These are phyloP conservation scores for Drosophila rhopaloa DNA, from an alignment of 1,140 invertebrate genomes.

Conservation along the genomic window DNA sequence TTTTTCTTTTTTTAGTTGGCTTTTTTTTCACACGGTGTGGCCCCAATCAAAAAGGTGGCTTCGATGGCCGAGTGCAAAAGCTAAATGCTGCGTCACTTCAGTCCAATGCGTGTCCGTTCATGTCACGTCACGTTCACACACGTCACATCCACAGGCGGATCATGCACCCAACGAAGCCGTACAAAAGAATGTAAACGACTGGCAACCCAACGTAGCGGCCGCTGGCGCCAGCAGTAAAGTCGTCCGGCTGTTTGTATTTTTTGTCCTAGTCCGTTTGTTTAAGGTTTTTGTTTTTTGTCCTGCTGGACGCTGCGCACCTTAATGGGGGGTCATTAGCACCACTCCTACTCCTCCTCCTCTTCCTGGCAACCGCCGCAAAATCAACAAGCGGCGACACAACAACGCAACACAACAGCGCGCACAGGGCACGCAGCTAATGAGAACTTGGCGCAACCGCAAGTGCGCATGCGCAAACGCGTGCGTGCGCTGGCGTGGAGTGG, in stretches of 20 bases:
- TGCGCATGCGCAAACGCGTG: constrained; percentile 4
- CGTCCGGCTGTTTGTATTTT: not conserved
- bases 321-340: not conserved
- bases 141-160: constrained; percentile 37
- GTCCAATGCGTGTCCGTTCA: constrained; percentile 4
- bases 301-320: constrained; percentile 38
- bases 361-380: constrained; percentile 28
- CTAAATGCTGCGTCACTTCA: constrained; percentile 17
- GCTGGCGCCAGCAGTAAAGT: constrained; percentile 18
- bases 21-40: constrained; percentile 15
- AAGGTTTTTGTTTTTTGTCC: not conserved
- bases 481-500: constrained; percentile 8
- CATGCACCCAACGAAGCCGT: constrained; percentile 29
- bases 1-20: not conserved
- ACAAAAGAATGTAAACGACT: constrained; percentile 17
- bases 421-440: constrained; percentile 37
- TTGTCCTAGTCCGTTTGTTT: not conserved
- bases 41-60: constrained; percentile 10
- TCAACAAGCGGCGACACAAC: constrained; percentile 33
- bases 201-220: constrained; percentile 15
- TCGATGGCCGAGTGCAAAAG: constrained; percentile 13
- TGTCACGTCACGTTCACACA: constrained; percentile 7
- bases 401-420: constrained; percentile 26
- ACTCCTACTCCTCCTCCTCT: constrained; percentile 8
- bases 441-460: not conserved